A percentile compares a stretch with the other conserved stretches of the same genome.
phyloP scores from a whole-genome alignment of 2,888 invertebrate species.

The Drosophila mayaguana region DNA sequence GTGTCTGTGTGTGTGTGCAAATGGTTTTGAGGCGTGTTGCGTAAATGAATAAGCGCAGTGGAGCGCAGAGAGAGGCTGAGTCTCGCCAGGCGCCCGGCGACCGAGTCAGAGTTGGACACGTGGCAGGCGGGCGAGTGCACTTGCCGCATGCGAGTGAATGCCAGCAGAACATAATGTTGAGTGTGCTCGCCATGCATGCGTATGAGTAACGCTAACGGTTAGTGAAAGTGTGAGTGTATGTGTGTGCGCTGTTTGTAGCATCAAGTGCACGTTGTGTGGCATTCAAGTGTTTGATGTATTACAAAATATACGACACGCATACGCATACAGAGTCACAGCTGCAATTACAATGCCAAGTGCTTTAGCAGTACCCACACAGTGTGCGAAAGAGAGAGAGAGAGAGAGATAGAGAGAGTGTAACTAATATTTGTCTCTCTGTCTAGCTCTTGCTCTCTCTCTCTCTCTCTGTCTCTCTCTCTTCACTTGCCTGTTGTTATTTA shows the following conservation, averaged over 20 bases:
- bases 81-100: conserved; percentile 28
- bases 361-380: not conserved
- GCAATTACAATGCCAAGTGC: conserved; percentile 77
- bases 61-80: conserved; percentile 36
- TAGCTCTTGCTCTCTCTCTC: not conserved
- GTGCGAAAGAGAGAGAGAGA: no score
- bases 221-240: conserved; percentile 10
- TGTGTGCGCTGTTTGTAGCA: conserved; percentile 37
- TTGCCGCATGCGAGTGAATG: conserved; percentile 52
- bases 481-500: conserved; percentile 52
- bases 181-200: conserved; percentile 78
- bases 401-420: conserved; percentile 6
- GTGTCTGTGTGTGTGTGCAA: conserved; percentile 20
- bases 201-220: conserved; percentile 69
- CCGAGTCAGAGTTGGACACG: conserved; percentile 59
- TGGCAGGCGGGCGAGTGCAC: conserved; percentile 63
- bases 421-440: conserved; percentile 36
- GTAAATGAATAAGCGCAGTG: conserved; percentile 77
- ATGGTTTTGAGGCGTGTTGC: conserved; percentile 60
- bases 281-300: conserved; percentile 78
- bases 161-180: conserved; percentile 65
- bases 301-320: conserved; percentile 58
- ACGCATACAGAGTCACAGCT: conserved; percentile 62
- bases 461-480: not conserved
- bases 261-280: conserved; percentile 65